Evolutionary conservation across 2,113 vertebrate species (phyloP).

Genomic region (Notothenia rossii): DNA sequence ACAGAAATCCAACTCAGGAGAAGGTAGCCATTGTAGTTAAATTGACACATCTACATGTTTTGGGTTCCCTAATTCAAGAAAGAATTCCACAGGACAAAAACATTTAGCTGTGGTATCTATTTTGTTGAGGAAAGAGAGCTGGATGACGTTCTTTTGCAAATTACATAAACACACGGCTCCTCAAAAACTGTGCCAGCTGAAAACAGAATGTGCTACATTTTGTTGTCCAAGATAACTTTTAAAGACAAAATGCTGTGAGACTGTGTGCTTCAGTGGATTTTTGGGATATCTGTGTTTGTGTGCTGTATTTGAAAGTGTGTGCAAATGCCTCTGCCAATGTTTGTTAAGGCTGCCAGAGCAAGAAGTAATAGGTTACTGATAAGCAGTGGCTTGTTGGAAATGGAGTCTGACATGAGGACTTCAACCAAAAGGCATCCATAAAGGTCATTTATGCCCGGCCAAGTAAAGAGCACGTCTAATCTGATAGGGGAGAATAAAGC

Average conservation of each 20-base stretch:
- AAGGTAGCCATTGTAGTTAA: slow-evolving; percentile 65
- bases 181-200: not conserved
- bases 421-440: slow-evolving; percentile 63
- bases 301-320: slow-evolving; percentile 52
- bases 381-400: slow-evolving; percentile 71
- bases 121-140: slow-evolving; percentile 32
- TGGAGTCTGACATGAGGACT: slow-evolving; percentile 53
- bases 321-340: slow-evolving; percentile 58
- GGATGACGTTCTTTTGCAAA: slow-evolving; percentile 18
- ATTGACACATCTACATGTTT: slow-evolving; percentile 37
- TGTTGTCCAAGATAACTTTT: slow-evolving; percentile 27
- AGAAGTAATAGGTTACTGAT: slow-evolving; percentile 79
- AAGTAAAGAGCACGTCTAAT: slow-evolving; percentile 70
- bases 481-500: slow-evolving; percentile 58
- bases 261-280: slow-evolving; percentile 12
- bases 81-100: slow-evolving; percentile 33
- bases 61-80: slow-evolving; percentile 39
- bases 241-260: slow-evolving; percentile 20
- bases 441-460: slow-evolving; percentile 78
- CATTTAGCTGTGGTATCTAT: slow-evolving; percentile 31
- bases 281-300: slow-evolving; percentile 53
- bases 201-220: slow-evolving; percentile 17
- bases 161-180: slow-evolving; percentile 14
- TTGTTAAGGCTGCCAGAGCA: slow-evolving; percentile 54
- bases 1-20: slow-evolving; percentile 33